These are phyloP conservation scores for Gonatopus flavifemur DNA, from an alignment of 1,140 invertebrate genomes.

Conservation along the genomic window DNA sequence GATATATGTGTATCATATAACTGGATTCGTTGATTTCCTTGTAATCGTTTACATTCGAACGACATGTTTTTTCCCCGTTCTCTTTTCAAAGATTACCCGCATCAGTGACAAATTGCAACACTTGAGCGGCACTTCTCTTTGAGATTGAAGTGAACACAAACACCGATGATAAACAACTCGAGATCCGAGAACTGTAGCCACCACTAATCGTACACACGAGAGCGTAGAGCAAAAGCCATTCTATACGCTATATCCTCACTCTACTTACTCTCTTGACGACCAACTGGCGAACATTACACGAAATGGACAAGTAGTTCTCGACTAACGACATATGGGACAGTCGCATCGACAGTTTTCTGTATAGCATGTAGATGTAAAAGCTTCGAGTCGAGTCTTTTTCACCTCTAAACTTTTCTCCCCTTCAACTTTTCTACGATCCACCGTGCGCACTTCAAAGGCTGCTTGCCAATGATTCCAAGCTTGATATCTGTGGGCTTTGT, in stretches of 20 bases:
- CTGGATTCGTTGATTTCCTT: too few relatives aligned
- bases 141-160: conserved; percentile 7
- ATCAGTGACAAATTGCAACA: conserved; percentile 9
- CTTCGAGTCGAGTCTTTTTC: conserved; percentile 6
- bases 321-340: conserved; percentile 41
- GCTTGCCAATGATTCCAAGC: too few relatives aligned
- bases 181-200: too few relatives aligned
- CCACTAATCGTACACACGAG: conserved; percentile 27
- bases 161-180: conserved; percentile 25
- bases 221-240: conserved; percentile 28
- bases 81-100: conserved; percentile 16
- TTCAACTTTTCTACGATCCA: not conserved
- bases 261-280: too few relatives aligned
- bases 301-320: conserved; percentile 33
- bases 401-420: not conserved
- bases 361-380: too few relatives aligned
- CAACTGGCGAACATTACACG: conserved; percentile 39
- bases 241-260: conserved; percentile 21
- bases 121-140: conserved; percentile 6
- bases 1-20: too few relatives aligned
- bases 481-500: too few relatives aligned
- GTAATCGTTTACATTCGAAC: too few relatives aligned
- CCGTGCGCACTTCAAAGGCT: conserved; percentile 35
- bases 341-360: conserved; percentile 30
- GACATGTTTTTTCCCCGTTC: conserved; percentile 2